Evolutionary conservation across 1,140 invertebrate species (phyloP).

Genomic region (Linepithema humile): DNA sequence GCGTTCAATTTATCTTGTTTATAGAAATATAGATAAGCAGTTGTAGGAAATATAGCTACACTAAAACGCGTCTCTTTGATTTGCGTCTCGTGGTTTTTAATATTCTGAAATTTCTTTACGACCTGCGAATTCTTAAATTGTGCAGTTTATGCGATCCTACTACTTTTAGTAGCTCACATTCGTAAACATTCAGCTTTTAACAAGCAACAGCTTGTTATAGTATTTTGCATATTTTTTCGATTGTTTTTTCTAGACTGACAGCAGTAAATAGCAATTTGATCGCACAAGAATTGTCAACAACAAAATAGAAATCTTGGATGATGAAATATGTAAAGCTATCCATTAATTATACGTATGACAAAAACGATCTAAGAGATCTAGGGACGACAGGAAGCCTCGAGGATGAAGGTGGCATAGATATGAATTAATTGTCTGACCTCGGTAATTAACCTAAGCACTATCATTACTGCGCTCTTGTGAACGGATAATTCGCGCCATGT

Average conservation of each 20-base stretch:
- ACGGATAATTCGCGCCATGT: background rate
- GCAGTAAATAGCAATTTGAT: no score
- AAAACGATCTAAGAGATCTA: background rate
- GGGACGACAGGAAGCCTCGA: background rate
- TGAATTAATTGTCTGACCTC: background rate
- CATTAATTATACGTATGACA: background rate
- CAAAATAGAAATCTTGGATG: no score
- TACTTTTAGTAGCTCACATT: background rate
- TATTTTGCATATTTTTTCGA: background rate
- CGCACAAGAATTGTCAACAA: no score
- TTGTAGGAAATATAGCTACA: background rate
- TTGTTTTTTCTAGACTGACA: background rate
- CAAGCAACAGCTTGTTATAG: background rate
- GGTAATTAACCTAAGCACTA: conserved; percentile 22
- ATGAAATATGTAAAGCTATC: background rate
- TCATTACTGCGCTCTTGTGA: background rate
- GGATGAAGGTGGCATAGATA: background rate
- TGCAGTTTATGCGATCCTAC: background rate
- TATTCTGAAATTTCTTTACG: background rate
- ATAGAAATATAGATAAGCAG: background rate
- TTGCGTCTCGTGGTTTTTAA: background rate
- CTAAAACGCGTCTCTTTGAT: background rate
- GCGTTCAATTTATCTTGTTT: background rate
- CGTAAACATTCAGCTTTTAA: background rate
- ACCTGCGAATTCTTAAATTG: background rate